phyloP scores from a whole-genome alignment of 2,888 invertebrate genomes.

The Deroplatys truncata region DNA sequence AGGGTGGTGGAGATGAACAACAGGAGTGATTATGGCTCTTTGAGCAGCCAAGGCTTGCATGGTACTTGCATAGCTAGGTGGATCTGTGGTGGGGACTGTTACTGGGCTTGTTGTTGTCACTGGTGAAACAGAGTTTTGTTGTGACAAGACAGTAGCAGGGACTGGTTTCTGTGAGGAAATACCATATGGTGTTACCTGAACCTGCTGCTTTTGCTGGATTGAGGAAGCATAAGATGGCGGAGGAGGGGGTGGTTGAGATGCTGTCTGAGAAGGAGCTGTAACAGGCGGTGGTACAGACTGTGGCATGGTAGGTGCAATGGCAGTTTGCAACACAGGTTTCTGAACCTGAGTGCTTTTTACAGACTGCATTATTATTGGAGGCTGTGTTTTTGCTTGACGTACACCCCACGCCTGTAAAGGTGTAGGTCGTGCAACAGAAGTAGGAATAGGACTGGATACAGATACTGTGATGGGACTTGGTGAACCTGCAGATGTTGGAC shows the following conservation, averaged over 20 bases:
- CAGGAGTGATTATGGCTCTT: conserved; percentile 46
- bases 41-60: conserved; percentile 78
- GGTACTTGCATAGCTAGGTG: conserved; percentile 87
- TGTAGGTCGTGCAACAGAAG: conserved; percentile 64
- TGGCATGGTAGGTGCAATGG: conserved; percentile 85
- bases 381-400: conserved; percentile 82
- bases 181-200: conserved; percentile 40
- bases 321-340: conserved; percentile 91
- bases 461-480: conserved; percentile 77
- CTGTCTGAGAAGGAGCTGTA: conserved; percentile 37
- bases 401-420: conserved; percentile 82
- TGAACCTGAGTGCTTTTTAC: conserved; percentile 94
- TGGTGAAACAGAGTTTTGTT: conserved; percentile 43
- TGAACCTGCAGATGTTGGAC: conserved; percentile 76
- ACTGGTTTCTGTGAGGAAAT: conserved; percentile 37
- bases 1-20: conserved; percentile 52
- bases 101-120: conserved; percentile 38
- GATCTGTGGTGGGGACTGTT: conserved; percentile 76
- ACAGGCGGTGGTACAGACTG: conserved; percentile 47
- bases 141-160: conserved; percentile 44
- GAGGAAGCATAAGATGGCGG: conserved; percentile 81
- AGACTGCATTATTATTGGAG: conserved; percentile 94
- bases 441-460: conserved; percentile 57
- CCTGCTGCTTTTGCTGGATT: conserved; percentile 67
- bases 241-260: conserved; percentile 52